A percentile compares a stretch with the other conserved stretches of the same genome.
phyloP scores from a whole-genome alignment of 2,113 vertebrate species.

The Oreocharis arfaki region DNA sequence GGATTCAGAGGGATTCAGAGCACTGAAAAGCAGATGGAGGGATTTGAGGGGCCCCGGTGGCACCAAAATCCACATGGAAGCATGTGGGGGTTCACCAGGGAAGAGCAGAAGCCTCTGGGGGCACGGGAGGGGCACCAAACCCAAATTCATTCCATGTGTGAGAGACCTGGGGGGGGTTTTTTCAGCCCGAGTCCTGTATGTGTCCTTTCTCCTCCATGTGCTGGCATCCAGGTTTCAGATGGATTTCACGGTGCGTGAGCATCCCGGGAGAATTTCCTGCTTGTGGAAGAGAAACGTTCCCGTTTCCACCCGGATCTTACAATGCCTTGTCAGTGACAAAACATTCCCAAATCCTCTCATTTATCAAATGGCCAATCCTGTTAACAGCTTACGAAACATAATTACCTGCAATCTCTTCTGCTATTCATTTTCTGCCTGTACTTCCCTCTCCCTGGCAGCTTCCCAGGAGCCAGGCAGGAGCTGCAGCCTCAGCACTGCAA shows the following conservation, averaged over 20 bases:
- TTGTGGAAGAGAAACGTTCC: slow-evolving; percentile 62
- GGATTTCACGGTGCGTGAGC: slow-evolving; percentile 59
- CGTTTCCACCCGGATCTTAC: slow-evolving; percentile 63
- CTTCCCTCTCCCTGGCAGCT: slow-evolving; percentile 64
- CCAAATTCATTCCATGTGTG: neutral
- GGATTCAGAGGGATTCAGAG: neutral
- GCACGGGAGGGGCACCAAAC: neutral
- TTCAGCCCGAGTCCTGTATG: neutral
- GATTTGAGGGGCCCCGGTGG: neutral
- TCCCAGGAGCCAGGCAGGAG: slow-evolving; percentile 67
- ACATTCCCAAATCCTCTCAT: slow-evolving; percentile 80
- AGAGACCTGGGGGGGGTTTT: neutral
- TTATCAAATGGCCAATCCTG: slow-evolving; percentile 81
- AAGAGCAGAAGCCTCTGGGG: neutral
- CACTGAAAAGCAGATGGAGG: neutral
- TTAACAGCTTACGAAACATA: slow-evolving; percentile 80
- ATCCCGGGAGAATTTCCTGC: slow-evolving; percentile 61
- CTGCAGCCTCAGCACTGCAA: neutral
- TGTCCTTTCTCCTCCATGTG: neutral
- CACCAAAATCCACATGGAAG: neutral
- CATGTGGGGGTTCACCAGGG: too few relatives aligned
- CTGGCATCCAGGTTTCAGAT: slow-evolving; percentile 50
- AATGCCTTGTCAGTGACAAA: slow-evolving; percentile 78
- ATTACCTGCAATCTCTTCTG: slow-evolving; percentile 80
- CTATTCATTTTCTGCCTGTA: slow-evolving; percentile 68